Percentiles rank a stretch among this genome's conserved stretches.
phyloP scores from a whole-genome alignment of 2,888 invertebrate genomes.

The Aradus depressus region DNA sequence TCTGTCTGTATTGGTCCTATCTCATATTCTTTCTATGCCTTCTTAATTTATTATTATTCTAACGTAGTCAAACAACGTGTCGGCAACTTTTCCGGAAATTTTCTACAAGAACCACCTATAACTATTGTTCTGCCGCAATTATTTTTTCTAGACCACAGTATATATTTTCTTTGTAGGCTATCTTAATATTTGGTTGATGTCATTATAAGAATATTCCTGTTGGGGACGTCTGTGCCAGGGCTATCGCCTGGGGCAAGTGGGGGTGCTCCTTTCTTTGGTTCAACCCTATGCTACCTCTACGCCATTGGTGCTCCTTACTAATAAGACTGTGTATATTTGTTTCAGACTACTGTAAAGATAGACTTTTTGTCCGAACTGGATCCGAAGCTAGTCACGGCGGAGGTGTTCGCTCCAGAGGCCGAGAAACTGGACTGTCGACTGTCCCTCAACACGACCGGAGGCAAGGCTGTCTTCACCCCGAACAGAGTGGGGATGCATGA shows the following conservation, averaged over 20 bases:
- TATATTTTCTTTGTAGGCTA: not conserved
- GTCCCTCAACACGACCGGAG: constrained; percentile 53
- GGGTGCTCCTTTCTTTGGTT: too few relatives aligned
- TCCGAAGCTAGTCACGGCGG: constrained; percentile 58
- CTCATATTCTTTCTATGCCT: too few relatives aligned
- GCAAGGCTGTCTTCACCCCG: constrained; percentile 74
- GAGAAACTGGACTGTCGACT: constrained; percentile 47
- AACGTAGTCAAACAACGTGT: too few relatives aligned
- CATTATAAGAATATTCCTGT: not conserved
- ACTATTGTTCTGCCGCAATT: too few relatives aligned
- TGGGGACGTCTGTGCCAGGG: not conserved
- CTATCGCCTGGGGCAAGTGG: too few relatives aligned
- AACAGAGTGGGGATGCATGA: constrained; percentile 90
- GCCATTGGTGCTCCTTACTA: too few relatives aligned
- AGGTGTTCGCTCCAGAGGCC: constrained; percentile 67
- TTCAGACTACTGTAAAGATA: constrained; percentile 66
- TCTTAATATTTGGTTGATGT: not conserved
- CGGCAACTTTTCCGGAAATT: too few relatives aligned
- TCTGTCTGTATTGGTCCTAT: too few relatives aligned
- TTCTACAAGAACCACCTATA: too few relatives aligned
- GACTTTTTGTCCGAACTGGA: constrained; percentile 62
- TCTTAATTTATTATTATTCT: too few relatives aligned
- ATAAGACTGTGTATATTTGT: constrained; percentile 3
- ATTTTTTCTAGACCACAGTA: too few relatives aligned
- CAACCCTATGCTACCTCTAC: too few relatives aligned